Evolutionary conservation across 2,888 invertebrate genomes (phyloP).

Genomic region (Andrena hattorfiana): DNA sequence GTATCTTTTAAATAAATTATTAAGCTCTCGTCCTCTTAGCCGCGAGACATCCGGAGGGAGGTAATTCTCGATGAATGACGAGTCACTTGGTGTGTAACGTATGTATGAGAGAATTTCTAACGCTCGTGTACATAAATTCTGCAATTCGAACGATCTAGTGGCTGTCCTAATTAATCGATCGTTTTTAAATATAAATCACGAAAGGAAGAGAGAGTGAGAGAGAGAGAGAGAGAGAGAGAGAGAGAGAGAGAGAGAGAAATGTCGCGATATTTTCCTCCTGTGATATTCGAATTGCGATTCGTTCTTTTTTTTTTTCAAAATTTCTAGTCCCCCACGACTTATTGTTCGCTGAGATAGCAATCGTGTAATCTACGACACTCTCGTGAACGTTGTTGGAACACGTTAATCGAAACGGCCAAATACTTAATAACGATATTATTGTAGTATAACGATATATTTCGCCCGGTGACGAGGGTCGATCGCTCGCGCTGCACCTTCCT

Average conservation of each 20-base stretch:
- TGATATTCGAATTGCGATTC: slow-evolving; percentile 59
- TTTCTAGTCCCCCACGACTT: slow-evolving; percentile 81
- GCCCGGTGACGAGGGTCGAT: slow-evolving; percentile 46
- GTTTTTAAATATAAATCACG: slow-evolving; percentile 35
- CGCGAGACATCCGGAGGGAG: slow-evolving; percentile 37
- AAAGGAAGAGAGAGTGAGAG: slow-evolving; percentile 16
- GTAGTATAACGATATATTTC: slow-evolving; percentile 48
- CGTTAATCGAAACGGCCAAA: slow-evolving; percentile 76
- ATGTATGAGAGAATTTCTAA: slow-evolving; percentile 47
- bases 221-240: slow-evolving; percentile 12
- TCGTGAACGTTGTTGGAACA: slow-evolving; percentile 67
- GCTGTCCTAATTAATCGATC: slow-evolving; percentile 47
- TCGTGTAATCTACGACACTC: slow-evolving; percentile 52
- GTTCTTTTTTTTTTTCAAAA: slow-evolving; percentile 77
- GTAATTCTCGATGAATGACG: slow-evolving; percentile 52
- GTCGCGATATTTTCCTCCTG: slow-evolving; percentile 65
- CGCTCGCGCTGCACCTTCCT: slow-evolving; percentile 10
- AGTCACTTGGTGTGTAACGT: slow-evolving; percentile 39
- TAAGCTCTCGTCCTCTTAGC: slow-evolving; percentile 48
- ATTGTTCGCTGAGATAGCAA: slow-evolving; percentile 64
- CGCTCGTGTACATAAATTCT: slow-evolving; percentile 56
- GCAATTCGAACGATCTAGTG: slow-evolving; percentile 50
- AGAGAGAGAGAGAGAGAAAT: slow-evolving; percentile 11
- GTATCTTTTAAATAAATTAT: slow-evolving; percentile 45
- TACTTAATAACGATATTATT: slow-evolving; percentile 69